A percentile compares a stretch with the other conserved stretches of the same genome.
Evolutionary conservation across 2,888 invertebrate species (phyloP).

Genomic region (Apantesis nais): DNA sequence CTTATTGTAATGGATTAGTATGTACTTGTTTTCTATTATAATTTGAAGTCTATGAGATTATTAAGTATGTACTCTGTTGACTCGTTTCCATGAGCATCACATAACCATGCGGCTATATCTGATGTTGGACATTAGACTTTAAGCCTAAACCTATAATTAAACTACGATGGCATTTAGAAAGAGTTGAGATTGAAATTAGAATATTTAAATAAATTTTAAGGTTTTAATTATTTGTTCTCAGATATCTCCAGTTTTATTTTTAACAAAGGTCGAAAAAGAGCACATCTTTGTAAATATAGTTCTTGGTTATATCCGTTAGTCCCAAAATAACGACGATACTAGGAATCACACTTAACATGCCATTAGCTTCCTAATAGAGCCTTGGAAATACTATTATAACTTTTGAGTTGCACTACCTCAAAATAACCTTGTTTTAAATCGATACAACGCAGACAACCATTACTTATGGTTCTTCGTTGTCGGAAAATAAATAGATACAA

Average conservation of each 20-base stretch:
- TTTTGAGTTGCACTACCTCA: neutral
- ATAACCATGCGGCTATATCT: conserved; percentile 17
- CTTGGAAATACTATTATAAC: neutral
- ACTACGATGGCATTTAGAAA: neutral
- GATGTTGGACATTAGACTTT: neutral
- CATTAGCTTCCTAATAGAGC: neutral
- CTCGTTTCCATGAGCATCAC: conserved; percentile 38
- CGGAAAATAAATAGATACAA: conserved; percentile 23
- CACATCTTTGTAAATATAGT: neutral
- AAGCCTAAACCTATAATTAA: neutral
- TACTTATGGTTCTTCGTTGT: conserved; percentile 5
- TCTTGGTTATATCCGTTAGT: neutral
- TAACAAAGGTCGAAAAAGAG: neutral
- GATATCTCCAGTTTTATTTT: neutral
- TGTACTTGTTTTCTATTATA: neutral
- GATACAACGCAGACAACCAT: neutral
- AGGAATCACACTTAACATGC: neutral
- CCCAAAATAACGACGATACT: neutral
- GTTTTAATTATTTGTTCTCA: too few relatives aligned
- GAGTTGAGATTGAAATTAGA: neutral
- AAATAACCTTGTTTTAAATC: neutral
- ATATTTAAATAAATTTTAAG: neutral
- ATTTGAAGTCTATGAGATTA: conserved; percentile 12
- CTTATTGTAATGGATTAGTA: neutral
- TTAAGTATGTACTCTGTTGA: conserved; percentile 28